Evolutionary conservation across 1,140 invertebrate genomes (phyloP), one percentile per base, ranked within the genome.

Genomic region (Andrena cerasifolii): DNA sequence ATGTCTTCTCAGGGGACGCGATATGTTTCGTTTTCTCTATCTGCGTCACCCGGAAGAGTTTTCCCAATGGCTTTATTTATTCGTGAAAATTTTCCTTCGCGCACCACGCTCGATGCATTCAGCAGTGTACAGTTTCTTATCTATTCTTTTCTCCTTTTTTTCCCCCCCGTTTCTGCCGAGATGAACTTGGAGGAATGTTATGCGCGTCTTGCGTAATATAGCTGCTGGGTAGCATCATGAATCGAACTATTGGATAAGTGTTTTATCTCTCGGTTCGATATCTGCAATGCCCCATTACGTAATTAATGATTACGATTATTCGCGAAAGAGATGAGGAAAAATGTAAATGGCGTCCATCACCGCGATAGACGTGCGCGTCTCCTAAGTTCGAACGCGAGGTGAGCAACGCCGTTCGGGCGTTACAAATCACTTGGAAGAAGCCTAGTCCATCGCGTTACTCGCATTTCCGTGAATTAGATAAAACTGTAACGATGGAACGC

Each of bases 11-110:
- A 21, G 24, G 14, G 33, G 65, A 77, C 65, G 40, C 51, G n/a
- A 16, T 24, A 3, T n/a, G 56, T 36, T 53, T 31, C 16, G 12
- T 24, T 7, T 12, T 3, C 21, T 47, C 12, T 1, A 51, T 49
- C 45, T 21, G 65, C 70, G 66, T 83, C 73, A 83, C 63, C 47
- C 61, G 61, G 49, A 83, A 82, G 61, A 83, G 54, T 81, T n/a
- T 47, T 71, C 8, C 5, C 16, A 31, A 49, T 53, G 24, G 6
- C 28, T 10, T 45, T 33, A 49, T 58, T 51, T 14, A 58, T 16
- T 5, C 12, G 24, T 47, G 24, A 40, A 16, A 63, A 56, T 28
- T 56, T 62, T 73, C 16, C 36, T 18, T 36, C 8, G 0, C 12
- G 10, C 36, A 54, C 24, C 14, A 26, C 7, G 45, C 45, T 49